phyloP scores from a whole-genome alignment of 1,140 invertebrate genomes.

The Sitophilus oryzae region DNA sequence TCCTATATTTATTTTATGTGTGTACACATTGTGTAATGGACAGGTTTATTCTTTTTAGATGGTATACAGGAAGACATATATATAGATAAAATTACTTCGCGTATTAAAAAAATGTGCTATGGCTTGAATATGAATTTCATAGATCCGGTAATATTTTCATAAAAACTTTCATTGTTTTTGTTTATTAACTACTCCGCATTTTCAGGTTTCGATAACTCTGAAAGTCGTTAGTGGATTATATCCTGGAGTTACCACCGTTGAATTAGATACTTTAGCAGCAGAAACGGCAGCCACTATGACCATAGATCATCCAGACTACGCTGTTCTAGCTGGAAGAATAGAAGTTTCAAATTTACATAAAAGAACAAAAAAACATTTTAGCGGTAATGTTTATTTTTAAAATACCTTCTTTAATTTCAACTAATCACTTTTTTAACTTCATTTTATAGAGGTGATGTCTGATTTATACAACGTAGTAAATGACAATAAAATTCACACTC shows the following conservation, averaged over 20 bases:
- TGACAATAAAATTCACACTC: constrained; percentile 60
- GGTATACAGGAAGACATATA: neutral
- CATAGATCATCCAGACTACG: constrained; percentile 95
- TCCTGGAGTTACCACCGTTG: constrained; percentile 91
- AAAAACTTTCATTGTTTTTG: too few species aligned
- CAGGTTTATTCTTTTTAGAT: neutral
- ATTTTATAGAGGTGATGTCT: constrained; percentile 74
- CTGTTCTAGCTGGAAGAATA: constrained; percentile 88
- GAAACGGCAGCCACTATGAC: constrained; percentile 96
- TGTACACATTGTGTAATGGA: neutral
- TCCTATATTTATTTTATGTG: neutral
- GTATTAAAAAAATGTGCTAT: neutral
- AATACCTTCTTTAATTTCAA: neutral
- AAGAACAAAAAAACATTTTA: constrained; percentile 83
- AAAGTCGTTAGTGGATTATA: constrained; percentile 92
- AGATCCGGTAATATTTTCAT: neutral
- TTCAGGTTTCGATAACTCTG: constrained; percentile 58
- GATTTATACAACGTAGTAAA: constrained; percentile 78
- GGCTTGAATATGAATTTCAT: neutral
- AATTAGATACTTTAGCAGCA: constrained; percentile 94
- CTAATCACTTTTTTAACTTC: neutral
- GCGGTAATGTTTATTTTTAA: neutral
- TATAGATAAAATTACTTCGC: neutral
- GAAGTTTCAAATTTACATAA: constrained; percentile 97
- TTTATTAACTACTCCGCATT: too few species aligned